Evolutionary conservation across 1,140 invertebrate genomes (phyloP).

Genomic region (Ceratosolen solmsi): DNA sequence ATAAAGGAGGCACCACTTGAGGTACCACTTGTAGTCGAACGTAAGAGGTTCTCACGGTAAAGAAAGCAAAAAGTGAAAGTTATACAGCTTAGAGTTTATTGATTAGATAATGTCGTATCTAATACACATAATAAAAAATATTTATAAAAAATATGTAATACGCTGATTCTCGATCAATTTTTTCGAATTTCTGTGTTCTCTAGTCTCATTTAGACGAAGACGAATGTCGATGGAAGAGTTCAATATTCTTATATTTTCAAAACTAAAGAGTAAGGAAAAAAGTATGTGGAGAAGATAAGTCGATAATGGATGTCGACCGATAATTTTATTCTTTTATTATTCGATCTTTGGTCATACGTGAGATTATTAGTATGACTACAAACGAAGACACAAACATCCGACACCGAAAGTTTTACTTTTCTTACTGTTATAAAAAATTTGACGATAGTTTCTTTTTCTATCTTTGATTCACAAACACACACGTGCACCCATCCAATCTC

Average conservation of each 20-base stretch:
- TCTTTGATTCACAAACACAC: no score
- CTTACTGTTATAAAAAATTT: conserved; percentile 35
- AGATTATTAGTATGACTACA: not conserved
- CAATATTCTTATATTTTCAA: not conserved
- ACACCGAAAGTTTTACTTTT: not conserved
- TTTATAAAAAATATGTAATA: no score
- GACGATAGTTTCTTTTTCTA: no score
- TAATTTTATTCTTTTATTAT: conserved; percentile 42
- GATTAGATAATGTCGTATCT: no score
- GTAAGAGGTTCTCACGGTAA: not conserved
- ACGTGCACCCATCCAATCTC: no score
- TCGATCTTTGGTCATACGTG: conserved; percentile 17
- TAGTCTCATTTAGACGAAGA: not conserved
- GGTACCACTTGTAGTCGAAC: no score
- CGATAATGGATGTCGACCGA: conserved; percentile 24
- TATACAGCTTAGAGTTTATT: no score
- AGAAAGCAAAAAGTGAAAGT: not conserved
- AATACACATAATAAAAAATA: no score
- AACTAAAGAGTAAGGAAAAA: not conserved
- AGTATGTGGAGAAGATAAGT: not conserved
- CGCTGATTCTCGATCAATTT: no score
- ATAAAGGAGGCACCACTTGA: not conserved
- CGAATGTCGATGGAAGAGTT: not conserved
- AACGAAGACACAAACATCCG: not conserved
- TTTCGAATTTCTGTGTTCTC: no score